These are phyloP conservation scores for Meloidogyne floridensis DNA, from an alignment of 1,140 invertebrate species.

Conservation along the genomic window DNA sequence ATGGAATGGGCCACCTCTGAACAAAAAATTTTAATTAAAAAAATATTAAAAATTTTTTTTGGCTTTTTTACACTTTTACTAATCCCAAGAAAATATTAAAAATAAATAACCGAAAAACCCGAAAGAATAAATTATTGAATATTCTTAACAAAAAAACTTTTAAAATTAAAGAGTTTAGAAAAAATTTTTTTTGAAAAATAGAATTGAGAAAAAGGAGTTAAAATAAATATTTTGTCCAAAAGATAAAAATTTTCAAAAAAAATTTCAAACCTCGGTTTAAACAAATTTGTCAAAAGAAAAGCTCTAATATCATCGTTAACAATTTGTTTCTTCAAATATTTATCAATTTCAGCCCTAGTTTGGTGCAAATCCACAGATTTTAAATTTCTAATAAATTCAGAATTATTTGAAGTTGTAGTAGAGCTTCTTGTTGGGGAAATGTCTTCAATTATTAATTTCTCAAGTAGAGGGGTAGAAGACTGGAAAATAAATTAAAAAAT, in stretches of 20 bases:
- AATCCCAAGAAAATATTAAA: too few relatives aligned
- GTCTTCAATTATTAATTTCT: constrained; percentile 56
- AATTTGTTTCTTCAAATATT: constrained; percentile 43
- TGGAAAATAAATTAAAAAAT: too few relatives aligned
- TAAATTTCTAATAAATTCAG: constrained; percentile 41
- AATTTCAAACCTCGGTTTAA: constrained; percentile 65
- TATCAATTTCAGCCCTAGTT: constrained; percentile 43
- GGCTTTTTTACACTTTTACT: too few relatives aligned
- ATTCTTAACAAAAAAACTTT: too few relatives aligned
- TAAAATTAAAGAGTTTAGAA: too few relatives aligned
- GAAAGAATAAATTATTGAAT: too few relatives aligned
- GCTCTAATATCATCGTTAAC: constrained; percentile 70
- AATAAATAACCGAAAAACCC: too few relatives aligned
- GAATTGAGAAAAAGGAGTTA: not conserved
- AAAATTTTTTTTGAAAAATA: too few relatives aligned
- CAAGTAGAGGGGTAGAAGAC: constrained; percentile 24
- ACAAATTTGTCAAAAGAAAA: constrained; percentile 80
- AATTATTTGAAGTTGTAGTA: not conserved
- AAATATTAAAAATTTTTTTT: not conserved
- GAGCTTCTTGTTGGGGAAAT: constrained; percentile 22
- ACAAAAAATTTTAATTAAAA: not conserved
- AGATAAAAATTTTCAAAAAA: not conserved
- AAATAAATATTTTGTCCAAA: not conserved
- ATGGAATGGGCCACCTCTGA: constrained; percentile 69
- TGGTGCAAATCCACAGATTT: constrained; percentile 48